Evolutionary conservation across 2,797 vertebrate genomes (phyloP).

Genomic region (Xenops minutus): DNA sequence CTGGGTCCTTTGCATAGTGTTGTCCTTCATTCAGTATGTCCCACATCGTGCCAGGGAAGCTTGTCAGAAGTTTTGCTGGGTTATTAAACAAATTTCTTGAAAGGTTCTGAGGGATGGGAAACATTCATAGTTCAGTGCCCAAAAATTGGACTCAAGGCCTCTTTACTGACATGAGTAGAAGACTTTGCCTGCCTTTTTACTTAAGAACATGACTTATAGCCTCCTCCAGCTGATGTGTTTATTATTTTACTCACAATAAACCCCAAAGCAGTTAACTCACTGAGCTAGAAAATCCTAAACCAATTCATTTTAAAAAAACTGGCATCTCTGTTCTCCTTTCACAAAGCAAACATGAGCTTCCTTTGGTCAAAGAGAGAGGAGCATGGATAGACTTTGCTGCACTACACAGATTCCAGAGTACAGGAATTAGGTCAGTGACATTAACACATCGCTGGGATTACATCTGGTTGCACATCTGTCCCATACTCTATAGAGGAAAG

Average conservation of each 20-base stretch:
- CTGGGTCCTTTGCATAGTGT: neutral
- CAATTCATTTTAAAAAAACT: neutral
- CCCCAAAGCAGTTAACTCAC: neutral
- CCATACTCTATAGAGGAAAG: neutral
- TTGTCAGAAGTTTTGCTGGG: neutral
- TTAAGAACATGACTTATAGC: neutral
- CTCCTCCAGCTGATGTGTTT: neutral
- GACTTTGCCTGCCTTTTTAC: neutral
- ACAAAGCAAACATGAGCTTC: neutral
- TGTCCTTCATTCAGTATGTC: neutral
- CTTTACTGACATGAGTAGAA: neutral
- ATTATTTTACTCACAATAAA: neutral
- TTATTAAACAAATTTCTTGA: neutral
- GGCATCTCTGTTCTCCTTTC: neutral
- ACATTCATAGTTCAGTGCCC: neutral
- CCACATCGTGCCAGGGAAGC: neutral
- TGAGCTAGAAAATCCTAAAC: neutral
- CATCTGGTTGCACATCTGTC: neutral
- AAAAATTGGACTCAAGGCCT: neutral
- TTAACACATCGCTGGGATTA: neutral
- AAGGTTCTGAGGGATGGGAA: neutral
- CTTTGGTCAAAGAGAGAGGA: neutral
- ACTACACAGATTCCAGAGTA: neutral
- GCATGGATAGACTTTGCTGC: neutral
- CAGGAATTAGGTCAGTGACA: neutral